phyloP scores from a whole-genome alignment of 2,888 invertebrate genomes.

The Coenonympha arcania region DNA sequence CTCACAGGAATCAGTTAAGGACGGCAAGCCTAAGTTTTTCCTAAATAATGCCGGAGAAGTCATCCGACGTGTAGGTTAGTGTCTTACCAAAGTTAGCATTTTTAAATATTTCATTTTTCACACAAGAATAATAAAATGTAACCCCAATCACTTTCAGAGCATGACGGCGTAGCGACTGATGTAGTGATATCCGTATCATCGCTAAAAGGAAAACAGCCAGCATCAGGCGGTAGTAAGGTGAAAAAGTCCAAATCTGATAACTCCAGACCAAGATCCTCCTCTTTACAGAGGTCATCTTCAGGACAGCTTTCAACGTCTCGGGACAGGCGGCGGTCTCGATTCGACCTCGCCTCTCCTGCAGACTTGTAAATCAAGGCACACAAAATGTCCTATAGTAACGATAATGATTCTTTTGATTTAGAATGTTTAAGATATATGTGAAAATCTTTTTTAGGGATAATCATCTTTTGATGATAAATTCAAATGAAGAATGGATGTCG shows the following conservation, averaged over 20 bases:
- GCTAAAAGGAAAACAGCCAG: conserved; percentile 68
- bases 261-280: conserved; percentile 58
- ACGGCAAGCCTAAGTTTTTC: conserved; percentile 66
- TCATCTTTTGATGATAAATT: not conserved
- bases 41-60: conserved; percentile 71
- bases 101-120: too few relatives aligned
- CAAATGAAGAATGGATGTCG: not conserved
- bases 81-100: not conserved
- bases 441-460: not conserved
- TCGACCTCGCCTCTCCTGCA: conserved; percentile 59
- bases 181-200: conserved; percentile 64
- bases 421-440: not conserved
- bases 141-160: conserved; percentile 38
- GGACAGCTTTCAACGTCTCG: conserved; percentile 54
- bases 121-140: too few relatives aligned
- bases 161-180: conserved; percentile 57
- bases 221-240: conserved; percentile 62
- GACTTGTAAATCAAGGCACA: conserved; percentile 44
- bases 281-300: conserved; percentile 63
- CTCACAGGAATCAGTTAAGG: conserved; percentile 63
- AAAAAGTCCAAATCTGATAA: conserved; percentile 66
- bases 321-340: conserved; percentile 60
- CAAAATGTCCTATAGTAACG: conserved; percentile 20
- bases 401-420: conserved; percentile 14
- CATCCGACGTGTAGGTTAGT: conserved; percentile 62